Percentiles rank a stretch among this genome's conserved stretches.
Conservation (phyloP, 2,888 invertebrate genomes). For the Drosophila neonasuta region DNA sequence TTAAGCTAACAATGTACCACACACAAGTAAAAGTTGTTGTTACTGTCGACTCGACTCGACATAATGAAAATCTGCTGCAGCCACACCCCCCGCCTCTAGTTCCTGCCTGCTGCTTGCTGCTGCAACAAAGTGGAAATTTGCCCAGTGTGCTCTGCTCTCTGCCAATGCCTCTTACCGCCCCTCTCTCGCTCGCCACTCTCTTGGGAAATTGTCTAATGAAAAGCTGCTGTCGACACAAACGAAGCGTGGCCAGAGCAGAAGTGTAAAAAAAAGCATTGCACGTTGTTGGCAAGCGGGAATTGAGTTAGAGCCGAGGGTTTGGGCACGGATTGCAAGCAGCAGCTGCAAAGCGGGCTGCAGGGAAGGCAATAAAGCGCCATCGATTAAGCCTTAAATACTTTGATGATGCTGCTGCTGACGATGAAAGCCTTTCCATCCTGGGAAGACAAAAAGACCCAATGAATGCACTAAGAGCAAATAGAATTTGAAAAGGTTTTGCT, state of each 20-base stretch:
- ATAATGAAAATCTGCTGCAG: slow-evolving; percentile 70
- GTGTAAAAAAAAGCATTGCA: slow-evolving; percentile 56
- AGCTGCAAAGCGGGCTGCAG: background rate
- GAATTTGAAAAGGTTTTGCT: background rate
- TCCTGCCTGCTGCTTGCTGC: background rate
- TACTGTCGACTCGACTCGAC: slow-evolving; percentile 69
- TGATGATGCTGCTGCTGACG: slow-evolving; percentile 32
- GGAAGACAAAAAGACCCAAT: background rate
- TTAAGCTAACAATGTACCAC: slow-evolving; percentile 78
- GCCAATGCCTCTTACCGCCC: background rate
- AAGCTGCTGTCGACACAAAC: slow-evolving; percentile 77
- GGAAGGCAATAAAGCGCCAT: slow-evolving; percentile 59
- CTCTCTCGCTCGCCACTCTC: slow-evolving; percentile 13
- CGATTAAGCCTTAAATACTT: slow-evolving; percentile 70
- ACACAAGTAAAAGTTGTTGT: slow-evolving; percentile 75
- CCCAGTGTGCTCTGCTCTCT: slow-evolving; percentile 11
- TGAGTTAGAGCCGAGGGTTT: slow-evolving; percentile 29
- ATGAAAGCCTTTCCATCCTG: slow-evolving; percentile 50
- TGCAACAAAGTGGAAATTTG: slow-evolving; percentile 36
- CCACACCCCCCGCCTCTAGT: slow-evolving; percentile 1
- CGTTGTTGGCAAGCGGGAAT: slow-evolving; percentile 49
- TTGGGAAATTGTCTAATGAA: slow-evolving; percentile 75
- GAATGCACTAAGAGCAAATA: slow-evolving; percentile 19
- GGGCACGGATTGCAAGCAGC: background rate
- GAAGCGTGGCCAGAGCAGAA: slow-evolving; percentile 64